A percentile compares a stretch with the other conserved stretches of the same genome.
Conservation (phyloP, 2,113 vertebrate genomes). For the Lophochroa leadbeateri region DNA sequence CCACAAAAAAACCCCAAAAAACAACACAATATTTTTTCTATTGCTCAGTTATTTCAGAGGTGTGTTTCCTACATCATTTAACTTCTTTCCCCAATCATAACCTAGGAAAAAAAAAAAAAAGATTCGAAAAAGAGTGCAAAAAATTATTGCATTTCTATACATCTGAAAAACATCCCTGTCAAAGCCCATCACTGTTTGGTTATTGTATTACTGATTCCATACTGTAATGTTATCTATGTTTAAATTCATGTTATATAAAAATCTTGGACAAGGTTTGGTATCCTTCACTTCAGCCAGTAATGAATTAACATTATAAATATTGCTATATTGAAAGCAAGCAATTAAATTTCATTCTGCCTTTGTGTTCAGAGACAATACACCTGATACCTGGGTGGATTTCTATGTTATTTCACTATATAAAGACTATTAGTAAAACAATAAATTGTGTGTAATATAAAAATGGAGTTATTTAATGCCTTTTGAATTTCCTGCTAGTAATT, state of each 20-base stretch:
- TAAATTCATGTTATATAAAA: not conserved
- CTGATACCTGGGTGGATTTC: not conserved
- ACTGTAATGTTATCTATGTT: not conserved
- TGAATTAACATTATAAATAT: not conserved
- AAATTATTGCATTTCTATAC: not conserved
- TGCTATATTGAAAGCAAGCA: not conserved
- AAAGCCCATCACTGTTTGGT: not conserved
- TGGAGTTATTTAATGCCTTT: not conserved
- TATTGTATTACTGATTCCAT: not conserved
- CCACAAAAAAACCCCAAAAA: not conserved
- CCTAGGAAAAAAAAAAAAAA: not conserved
- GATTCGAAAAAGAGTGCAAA: not conserved
- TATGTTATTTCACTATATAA: not conserved
- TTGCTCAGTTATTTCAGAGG: not conserved
- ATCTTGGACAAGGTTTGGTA: not conserved
- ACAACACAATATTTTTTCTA: not conserved
- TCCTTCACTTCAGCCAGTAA: not conserved
- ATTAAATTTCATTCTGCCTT: not conserved
- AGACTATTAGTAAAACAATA: not conserved
- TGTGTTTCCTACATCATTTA: not conserved
- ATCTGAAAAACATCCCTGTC: not conserved
- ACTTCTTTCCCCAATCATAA: not conserved
- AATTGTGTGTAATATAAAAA: not conserved
- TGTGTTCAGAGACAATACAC: not conserved
- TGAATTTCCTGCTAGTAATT: conserved; percentile 5